Conservation (phyloP, 2,888 invertebrate genomes). For the Clostera curtula region DNA sequence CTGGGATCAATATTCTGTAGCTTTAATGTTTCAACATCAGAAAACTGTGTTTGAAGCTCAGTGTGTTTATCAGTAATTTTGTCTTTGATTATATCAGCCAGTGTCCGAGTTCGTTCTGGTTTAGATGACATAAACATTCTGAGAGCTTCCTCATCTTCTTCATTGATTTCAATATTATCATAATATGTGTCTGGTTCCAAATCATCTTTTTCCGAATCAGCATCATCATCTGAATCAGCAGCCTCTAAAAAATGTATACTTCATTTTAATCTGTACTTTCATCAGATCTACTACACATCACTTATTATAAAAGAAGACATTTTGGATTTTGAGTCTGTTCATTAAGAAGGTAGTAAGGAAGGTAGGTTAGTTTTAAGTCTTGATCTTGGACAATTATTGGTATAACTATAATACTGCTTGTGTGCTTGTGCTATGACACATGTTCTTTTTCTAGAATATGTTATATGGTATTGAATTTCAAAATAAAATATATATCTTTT, state of each 20-base stretch:
- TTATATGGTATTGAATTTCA: too few relatives aligned
- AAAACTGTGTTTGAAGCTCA: constrained; percentile 89
- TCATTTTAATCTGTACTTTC: constrained; percentile 30
- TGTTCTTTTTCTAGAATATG: too few relatives aligned
- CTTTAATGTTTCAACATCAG: constrained; percentile 84
- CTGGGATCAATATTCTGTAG: constrained; percentile 89
- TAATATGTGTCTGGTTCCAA: constrained; percentile 77
- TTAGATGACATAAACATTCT: constrained; percentile 80
- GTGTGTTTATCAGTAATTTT: constrained; percentile 95
- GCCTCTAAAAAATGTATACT: too few relatives aligned
- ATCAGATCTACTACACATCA: background rate
- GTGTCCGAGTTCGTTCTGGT: constrained; percentile 77
- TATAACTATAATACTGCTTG: too few relatives aligned
- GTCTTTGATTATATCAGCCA: constrained; percentile 94
- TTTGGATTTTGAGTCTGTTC: too few relatives aligned
- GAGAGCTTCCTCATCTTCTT: constrained; percentile 92
- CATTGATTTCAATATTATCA: constrained; percentile 84
- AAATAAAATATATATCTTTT: too few relatives aligned
- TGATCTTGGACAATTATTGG: too few relatives aligned
- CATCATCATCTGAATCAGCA: constrained; percentile 56
- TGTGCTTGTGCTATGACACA: too few relatives aligned
- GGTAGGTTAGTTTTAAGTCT: too few relatives aligned
- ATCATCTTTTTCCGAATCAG: constrained; percentile 70
- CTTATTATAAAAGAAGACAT: background rate
- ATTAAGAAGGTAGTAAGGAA: too few relatives aligned